These are phyloP conservation scores for Chaetops frenatus DNA, from an alignment of 2,113 vertebrate genomes.

Conservation along the genomic window DNA sequence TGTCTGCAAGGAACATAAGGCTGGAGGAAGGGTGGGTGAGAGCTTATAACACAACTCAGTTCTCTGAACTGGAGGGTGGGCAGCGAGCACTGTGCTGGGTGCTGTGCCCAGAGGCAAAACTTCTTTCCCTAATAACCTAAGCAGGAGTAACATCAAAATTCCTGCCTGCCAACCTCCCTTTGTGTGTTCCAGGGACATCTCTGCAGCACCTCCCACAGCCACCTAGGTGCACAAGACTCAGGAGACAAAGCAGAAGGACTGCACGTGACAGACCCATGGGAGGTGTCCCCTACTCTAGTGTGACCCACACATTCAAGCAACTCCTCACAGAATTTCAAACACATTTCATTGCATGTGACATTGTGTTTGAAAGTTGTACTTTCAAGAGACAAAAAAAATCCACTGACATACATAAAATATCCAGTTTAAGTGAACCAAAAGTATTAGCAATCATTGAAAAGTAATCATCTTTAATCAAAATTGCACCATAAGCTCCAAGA, in stretches of 20 bases:
- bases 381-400: not conserved
- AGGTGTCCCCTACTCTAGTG: accelerated
- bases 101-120: accelerated
- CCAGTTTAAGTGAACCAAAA: not conserved
- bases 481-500: not conserved
- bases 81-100: accelerated
- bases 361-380: not conserved
- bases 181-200: not conserved
- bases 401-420: not conserved
- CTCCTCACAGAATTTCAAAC: not conserved
- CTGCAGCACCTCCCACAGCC: not conserved
- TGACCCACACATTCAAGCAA: not conserved
- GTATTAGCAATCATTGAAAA: not conserved
- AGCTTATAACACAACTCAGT: not conserved
- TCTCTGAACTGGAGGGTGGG: not conserved
- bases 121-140: not conserved
- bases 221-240: accelerated
- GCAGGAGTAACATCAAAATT: not conserved
- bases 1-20: not conserved
- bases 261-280: accelerated
- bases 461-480: not conserved
- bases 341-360: not conserved
- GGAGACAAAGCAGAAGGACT: not conserved
- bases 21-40: not conserved
- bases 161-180: not conserved